These are phyloP conservation scores for Charina bottae DNA, from an alignment of 2,113 vertebrate genomes.

Conservation along the genomic window DNA sequence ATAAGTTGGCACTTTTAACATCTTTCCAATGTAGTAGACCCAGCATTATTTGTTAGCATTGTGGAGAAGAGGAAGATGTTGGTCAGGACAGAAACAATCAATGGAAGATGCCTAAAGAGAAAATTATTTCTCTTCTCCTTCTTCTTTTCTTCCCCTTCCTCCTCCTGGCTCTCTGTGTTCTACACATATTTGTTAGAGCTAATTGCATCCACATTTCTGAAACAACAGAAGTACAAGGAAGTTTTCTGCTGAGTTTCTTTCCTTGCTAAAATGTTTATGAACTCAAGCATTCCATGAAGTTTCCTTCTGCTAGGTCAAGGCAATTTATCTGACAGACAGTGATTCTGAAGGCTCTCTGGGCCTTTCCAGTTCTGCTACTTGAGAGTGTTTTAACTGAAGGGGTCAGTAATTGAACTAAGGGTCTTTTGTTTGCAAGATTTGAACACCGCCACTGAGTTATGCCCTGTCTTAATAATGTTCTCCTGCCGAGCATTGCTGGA, in stretches of 20 bases:
- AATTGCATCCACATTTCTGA: neutral
- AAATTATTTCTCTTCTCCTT: neutral
- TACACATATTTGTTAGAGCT: no score
- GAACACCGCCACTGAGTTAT: neutral
- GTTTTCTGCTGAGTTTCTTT: neutral
- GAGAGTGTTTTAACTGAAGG: neutral
- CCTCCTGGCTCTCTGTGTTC: neutral
- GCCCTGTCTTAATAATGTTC: neutral
- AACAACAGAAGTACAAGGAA: neutral
- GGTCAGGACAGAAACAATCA: neutral
- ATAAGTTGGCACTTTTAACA: neutral
- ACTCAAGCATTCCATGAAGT: neutral
- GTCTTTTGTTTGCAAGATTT: neutral
- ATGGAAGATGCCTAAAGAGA: neutral
- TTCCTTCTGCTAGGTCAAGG: neutral
- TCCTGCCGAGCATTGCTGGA: conserved; percentile 19
- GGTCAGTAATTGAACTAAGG: neutral
- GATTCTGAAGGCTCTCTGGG: neutral
- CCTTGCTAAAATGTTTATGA: neutral
- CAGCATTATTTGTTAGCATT: neutral
- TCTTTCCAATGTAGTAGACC: neutral
- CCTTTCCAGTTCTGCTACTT: neutral
- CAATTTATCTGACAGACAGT: neutral
- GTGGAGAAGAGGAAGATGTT: neutral
- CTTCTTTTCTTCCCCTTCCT: neutral